Percentiles rank a stretch among this genome's conserved stretches.
phyloP scores from a whole-genome alignment of 2,113 vertebrate genomes.

The Myocastor coypus region DNA sequence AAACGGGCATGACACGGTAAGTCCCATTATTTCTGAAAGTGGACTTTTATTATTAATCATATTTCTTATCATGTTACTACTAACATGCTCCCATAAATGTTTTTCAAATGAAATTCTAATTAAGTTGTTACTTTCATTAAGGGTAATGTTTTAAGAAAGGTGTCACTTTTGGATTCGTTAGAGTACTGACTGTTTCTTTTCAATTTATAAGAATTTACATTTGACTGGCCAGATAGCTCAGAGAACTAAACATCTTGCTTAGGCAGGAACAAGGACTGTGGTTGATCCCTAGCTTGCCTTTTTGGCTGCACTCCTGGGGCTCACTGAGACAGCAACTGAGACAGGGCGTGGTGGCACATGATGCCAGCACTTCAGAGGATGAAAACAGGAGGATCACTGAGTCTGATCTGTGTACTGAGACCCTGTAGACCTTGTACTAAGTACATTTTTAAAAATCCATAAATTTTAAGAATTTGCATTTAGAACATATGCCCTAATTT shows the following conservation, averaged over 20 bases:
- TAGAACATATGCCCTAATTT: conserved; percentile 19
- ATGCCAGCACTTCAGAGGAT: too few relatives aligned
- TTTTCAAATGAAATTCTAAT: neutral
- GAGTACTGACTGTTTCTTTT: neutral
- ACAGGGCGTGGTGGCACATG: too few relatives aligned
- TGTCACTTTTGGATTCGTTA: neutral
- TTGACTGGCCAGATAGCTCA: neutral
- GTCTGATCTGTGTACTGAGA: too few relatives aligned
- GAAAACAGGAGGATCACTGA: too few relatives aligned
- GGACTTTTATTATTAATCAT: neutral
- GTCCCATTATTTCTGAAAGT: neutral
- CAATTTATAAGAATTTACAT: conserved; percentile 44
- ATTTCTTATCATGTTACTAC: neutral
- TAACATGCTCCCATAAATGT: neutral
- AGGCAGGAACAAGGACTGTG: too few relatives aligned
- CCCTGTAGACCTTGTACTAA: too few relatives aligned
- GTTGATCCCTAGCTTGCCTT: too few relatives aligned
- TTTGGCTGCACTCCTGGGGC: too few relatives aligned
- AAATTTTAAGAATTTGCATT: neutral
- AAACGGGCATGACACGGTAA: neutral
- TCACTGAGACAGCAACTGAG: too few relatives aligned
- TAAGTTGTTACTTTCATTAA: neutral
- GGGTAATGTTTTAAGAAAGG: neutral
- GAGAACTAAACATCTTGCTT: too few relatives aligned
- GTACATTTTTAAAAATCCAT: too few relatives aligned